Evolutionary conservation across 2,113 vertebrate genomes (phyloP).

Genomic region (Otocyon megalotis): DNA sequence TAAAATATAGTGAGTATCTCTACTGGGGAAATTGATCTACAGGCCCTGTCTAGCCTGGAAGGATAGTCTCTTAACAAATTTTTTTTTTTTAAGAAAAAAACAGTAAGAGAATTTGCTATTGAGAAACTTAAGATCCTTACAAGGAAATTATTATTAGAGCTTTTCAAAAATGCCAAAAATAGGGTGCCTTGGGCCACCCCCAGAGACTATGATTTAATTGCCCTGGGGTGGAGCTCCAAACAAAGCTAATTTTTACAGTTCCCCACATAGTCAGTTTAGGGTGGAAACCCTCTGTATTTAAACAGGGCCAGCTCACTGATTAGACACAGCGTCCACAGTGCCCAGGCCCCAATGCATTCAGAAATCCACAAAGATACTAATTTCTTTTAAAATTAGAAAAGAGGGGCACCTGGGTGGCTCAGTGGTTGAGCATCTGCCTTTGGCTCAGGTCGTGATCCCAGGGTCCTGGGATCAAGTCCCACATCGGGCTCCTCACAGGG

Average conservation of each 20-base stretch:
- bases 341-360: not conserved
- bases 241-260: not conserved
- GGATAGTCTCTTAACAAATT: not conserved
- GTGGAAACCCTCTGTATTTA: not conserved
- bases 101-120: not conserved
- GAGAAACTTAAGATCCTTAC: not conserved
- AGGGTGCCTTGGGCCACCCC: not conserved
- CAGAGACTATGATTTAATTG: not conserved
- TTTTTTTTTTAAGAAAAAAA: not conserved
- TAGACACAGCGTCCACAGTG: accelerated
- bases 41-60: not conserved
- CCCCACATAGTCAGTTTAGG: not conserved
- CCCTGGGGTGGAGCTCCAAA: not conserved
- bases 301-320: not conserved
- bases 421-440: too few species aligned
- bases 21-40: not conserved
- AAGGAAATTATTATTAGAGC: conserved; percentile 25
- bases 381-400: not conserved
- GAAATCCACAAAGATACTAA: not conserved
- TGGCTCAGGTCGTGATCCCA: too few species aligned
- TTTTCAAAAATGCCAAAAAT: not conserved
- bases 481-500: too few species aligned
- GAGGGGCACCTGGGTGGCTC: too few species aligned
- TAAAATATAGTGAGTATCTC: not conserved
- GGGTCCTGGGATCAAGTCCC: too few species aligned